phyloP scores from a whole-genome alignment of 2,797 vertebrate species.

The Pantherophis vulpinus region DNA sequence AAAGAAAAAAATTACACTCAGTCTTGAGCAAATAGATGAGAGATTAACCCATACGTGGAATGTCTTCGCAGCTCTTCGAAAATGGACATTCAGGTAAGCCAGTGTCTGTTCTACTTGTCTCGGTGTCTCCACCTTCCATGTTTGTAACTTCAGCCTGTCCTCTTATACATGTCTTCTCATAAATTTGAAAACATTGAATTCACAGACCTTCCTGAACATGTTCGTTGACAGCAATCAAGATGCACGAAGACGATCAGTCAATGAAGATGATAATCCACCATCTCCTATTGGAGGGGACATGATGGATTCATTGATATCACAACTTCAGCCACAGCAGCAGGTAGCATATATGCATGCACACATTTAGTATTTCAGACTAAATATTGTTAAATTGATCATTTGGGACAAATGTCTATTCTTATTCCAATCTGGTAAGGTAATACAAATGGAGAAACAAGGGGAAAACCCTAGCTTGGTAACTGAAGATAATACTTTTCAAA shows the following conservation, averaged over 20 bases:
- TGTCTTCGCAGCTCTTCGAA: too few relatives aligned
- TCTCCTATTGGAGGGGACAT: conserved; percentile 92
- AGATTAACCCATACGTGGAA: too few relatives aligned
- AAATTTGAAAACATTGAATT: conserved; percentile 38
- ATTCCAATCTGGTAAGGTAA: conserved; percentile 19
- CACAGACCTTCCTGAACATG: conserved; percentile 97
- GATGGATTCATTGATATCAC: conserved; percentile 91
- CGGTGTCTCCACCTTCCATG: neutral
- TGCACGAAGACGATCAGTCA: conserved; percentile 92
- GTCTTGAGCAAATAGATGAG: too few relatives aligned
- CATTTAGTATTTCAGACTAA: neutral
- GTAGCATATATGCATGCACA: conserved; percentile 37
- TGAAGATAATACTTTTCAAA: neutral
- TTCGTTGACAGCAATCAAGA: conserved; percentile 99
- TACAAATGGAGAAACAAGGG: conserved; percentile 3
- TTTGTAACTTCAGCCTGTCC: neutral
- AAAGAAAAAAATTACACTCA: too few relatives aligned
- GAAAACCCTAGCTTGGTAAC: neutral
- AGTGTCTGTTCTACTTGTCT: neutral
- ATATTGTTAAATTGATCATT: neutral
- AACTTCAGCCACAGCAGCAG: conserved; percentile 81
- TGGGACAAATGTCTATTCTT: neutral
- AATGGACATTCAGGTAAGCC: too few relatives aligned
- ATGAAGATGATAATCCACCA: conserved; percentile 97
- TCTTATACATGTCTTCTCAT: neutral